Percentiles rank a stretch among this genome's conserved stretches.
Conservation (phyloP, 2,888 invertebrate genomes). For the Plebejus argus region DNA sequence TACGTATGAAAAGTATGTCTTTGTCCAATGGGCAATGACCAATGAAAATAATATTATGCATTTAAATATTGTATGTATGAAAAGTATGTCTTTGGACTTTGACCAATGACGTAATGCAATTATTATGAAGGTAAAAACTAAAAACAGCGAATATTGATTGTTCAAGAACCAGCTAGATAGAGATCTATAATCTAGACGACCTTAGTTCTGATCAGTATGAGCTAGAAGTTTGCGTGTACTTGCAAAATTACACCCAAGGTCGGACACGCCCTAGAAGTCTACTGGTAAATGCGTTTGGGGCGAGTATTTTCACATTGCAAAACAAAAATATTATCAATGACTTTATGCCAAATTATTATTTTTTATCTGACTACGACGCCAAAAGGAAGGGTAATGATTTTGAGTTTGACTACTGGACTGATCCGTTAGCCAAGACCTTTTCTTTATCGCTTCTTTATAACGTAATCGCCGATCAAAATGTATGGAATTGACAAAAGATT, state of each 20-base stretch:
- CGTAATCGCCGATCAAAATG: too few relatives aligned
- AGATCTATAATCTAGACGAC: constrained; percentile 7
- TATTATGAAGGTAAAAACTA: not conserved
- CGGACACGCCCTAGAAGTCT: not conserved
- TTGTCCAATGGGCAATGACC: too few relatives aligned
- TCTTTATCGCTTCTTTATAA: too few relatives aligned
- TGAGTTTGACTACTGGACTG: too few relatives aligned
- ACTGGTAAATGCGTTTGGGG: not conserved
- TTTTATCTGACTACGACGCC: too few relatives aligned
- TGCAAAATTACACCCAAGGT: constrained; percentile 8
- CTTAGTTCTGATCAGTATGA: not conserved
- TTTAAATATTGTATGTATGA: too few relatives aligned
- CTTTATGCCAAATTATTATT: too few relatives aligned
- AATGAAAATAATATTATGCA: too few relatives aligned
- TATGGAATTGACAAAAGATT: too few relatives aligned
- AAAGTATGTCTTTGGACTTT: not conserved
- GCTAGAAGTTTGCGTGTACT: constrained; percentile 1
- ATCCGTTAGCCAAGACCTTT: too few relatives aligned
- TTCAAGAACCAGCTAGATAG: not conserved
- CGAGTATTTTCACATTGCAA: not conserved
- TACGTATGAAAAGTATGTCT: not conserved
- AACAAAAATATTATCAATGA: not conserved
- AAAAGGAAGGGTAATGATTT: too few relatives aligned
- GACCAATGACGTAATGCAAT: not conserved
- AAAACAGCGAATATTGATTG: not conserved